Evolutionary conservation across 1,140 invertebrate species (phyloP), one percentile per base, ranked within the genome.

Genomic region (Nilaparvata lugens): DNA sequence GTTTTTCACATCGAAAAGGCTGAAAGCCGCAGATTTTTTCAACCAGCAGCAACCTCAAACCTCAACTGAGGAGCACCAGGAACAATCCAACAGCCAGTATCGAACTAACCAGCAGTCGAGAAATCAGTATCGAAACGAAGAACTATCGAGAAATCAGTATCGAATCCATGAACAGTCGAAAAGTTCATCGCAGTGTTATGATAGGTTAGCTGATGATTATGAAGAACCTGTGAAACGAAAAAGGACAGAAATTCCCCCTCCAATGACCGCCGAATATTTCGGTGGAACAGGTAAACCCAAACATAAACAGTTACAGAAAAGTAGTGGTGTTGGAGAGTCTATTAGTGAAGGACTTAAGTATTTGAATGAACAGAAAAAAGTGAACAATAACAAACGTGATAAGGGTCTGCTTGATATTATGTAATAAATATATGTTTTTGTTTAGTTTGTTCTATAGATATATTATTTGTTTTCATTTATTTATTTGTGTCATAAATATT

Each of bases 261-360:
- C 85, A 18, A 70, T 77, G 2, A 82, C 79, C 2, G 81, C 81
- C 64, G 80, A 85, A 19, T 83, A 83, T 70, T 83, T 79, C 70
- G 79, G 79, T 0, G 79, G 43, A 31, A 54, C 19, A 14, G 24
- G n/a, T 2, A 54, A 21, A 18, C 18, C 31, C 14, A 55, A 11
- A 19, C 38, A 16, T 18, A 60, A 28, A 21, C 1, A 7, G 1
- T 9, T 19, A 9, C 57, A 28, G 18, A 54, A 45, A 11, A 64
- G 38, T 58, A n/a, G 53, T 28, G 67, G 72, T 25, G 66, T 74
- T 18, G 79, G 76, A 64, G 81, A 83, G 45, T 81, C 82, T 2
- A 86, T 86, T 67, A 79, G 78, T 57, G 84, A 82, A 58, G 87
- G 87, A 11, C 71, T 87, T 4, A 81, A 78, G 66, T 87, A 79